Evolutionary conservation across 2,888 invertebrate genomes (phyloP), one percentile per base, ranked within the genome.

Genomic region (Hyposoter didymator): DNA sequence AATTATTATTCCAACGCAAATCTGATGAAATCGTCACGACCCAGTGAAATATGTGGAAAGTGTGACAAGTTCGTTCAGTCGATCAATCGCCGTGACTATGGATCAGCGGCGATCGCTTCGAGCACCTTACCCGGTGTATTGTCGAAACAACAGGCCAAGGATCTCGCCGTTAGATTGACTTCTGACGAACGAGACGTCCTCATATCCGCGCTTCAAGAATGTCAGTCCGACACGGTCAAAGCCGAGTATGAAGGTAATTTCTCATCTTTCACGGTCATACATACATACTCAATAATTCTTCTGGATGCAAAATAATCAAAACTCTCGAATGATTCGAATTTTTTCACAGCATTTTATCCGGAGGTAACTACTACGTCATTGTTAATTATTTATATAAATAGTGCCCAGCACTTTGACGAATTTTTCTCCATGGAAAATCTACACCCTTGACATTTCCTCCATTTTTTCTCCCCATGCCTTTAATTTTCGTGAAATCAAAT

Each of bases 191-290:
- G 97, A 74, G 95, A 95, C 88, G 94, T 96, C 88, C 94, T 98
- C 69, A 95, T 96, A 82, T 94, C 94, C 67, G 97, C 97, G 1
- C 93, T 98, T 64, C 96, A 96, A 88, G 97, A 97, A 92, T 97
- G 96, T 91, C 96, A 97, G 91, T 97, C 97, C 0, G 96, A 96
- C 90, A 95, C 96, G 91, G 95, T 96, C 80, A 97, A 97, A 94
- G 97, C 97, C 84, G 96, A 96, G 91, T 97, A 96, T 91, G 97
- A 97, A 96, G 97, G 97, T 97, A 95, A 94, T 84, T 64, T 14
- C 17, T 82, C 87, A 52, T 87, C 83, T 82, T 39, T 55, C 17
- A 4, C 59, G 4, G 10, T 28, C 8, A 39, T 52, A 3, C 28
- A 6, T 43, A n/a, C 43, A 3, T 43, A 70, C 28, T 49, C n/a